A percentile compares a stretch with the other conserved stretches of the same genome.
These are phyloP conservation scores for Furcifer pardalis DNA, from an alignment of 2,797 vertebrate genomes.

Conservation along the genomic window DNA sequence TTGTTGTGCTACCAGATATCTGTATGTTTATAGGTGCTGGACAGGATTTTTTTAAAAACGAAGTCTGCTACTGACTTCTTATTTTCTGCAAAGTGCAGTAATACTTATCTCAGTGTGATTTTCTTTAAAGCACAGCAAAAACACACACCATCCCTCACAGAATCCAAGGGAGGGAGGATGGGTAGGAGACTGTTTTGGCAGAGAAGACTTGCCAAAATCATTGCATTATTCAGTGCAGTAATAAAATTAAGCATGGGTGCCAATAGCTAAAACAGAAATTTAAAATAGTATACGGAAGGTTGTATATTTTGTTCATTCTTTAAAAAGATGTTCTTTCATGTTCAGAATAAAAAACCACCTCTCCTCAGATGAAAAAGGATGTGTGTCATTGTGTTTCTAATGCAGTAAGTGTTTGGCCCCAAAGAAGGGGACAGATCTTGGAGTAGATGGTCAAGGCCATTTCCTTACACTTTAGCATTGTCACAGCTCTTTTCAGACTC, in stretches of 20 bases:
- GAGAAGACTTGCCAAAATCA: conserved; percentile 48
- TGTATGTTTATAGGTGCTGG: conserved; percentile 39
- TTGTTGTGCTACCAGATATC: conserved; percentile 51
- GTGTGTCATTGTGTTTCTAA: conserved; percentile 20
- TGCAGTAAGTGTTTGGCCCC: not conserved
- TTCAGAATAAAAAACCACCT: conserved; percentile 14
- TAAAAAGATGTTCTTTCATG: conserved; percentile 20
- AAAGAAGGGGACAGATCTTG: not conserved
- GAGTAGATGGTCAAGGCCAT: not conserved
- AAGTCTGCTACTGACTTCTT: conserved; percentile 39
- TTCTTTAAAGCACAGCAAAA: not conserved
- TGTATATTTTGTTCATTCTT: conserved; percentile 2
- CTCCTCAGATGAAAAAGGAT: conserved; percentile 6
- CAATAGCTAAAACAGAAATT: conserved; percentile 17
- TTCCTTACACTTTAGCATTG: not conserved
- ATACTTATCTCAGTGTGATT: not conserved
- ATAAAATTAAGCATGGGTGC: conserved; percentile 35
- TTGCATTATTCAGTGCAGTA: conserved; percentile 42
- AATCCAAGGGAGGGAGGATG: conserved; percentile 9
- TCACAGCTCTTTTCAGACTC: not conserved
- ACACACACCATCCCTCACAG: not conserved
- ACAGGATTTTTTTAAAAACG: conserved; percentile 28
- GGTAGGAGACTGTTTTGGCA: conserved; percentile 43
- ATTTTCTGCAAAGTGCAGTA: conserved; percentile 42
- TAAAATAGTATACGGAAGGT: conserved; percentile 34